These are phyloP conservation scores for Sarotherodon lohbergeri DNA, from an alignment of 2,113 vertebrate genomes.

Conservation along the genomic window DNA sequence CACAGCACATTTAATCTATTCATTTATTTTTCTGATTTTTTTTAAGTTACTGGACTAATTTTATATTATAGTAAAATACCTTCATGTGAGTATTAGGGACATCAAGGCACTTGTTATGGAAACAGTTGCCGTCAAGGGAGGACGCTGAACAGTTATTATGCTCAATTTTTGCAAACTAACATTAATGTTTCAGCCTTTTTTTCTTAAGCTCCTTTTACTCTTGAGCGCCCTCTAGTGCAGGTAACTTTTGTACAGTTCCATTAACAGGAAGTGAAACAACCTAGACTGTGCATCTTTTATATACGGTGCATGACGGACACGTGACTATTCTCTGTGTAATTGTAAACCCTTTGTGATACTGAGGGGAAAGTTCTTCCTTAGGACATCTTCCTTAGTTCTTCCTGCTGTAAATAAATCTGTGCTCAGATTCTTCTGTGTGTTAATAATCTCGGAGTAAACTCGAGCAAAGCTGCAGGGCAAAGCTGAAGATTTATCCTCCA, in stretches of 20 bases:
- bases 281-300: not conserved
- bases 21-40: not conserved
- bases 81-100: not conserved
- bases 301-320: not conserved
- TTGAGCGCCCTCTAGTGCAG: not conserved
- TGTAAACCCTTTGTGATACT: not conserved
- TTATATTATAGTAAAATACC: not conserved
- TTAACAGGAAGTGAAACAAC: not conserved
- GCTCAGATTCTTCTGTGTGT: not conserved
- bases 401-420: not conserved
- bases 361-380: not conserved
- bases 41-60: not conserved
- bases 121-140: accelerated
- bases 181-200: not conserved
- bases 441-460: not conserved
- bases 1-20: not conserved
- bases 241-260: not conserved
- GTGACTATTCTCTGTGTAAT: not conserved
- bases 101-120: not conserved
- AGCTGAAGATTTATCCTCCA: not conserved
- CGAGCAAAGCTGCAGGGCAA: not conserved
- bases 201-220: no score
- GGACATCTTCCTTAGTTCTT: not conserved
- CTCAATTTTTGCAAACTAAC: not conserved
- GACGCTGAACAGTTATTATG: not conserved